These are phyloP conservation scores for Ophiothrix spiculata DNA, from an alignment of 35 echinoderm and acorn worm genomes.

Conservation along the genomic window DNA sequence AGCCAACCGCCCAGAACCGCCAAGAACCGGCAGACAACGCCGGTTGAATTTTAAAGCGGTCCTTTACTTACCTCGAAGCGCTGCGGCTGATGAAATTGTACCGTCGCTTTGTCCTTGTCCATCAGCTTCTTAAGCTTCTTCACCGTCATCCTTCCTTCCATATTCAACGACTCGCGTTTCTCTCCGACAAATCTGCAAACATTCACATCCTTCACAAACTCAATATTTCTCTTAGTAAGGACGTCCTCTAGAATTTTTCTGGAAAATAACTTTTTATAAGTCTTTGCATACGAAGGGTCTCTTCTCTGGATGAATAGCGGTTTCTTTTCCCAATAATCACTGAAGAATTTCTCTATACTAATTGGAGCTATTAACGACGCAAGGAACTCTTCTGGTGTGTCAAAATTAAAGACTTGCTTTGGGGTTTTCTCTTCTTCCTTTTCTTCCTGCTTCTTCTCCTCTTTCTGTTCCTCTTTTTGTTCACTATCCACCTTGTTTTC, in stretches of 20 bases:
- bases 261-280: conserved; percentile 45
- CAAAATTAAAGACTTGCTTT: conserved; percentile 16
- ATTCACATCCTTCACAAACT: conserved; percentile 57
- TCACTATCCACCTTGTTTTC: too few species aligned
- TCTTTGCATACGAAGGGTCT: not conserved
- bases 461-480: too few species aligned
- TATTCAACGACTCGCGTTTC: conserved; percentile 62
- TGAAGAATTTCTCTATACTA: conserved; percentile 49
- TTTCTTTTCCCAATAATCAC: conserved; percentile 82
- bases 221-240: conserved; percentile 30
- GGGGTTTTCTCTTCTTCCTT: too few species aligned
- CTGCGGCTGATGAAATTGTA: conserved; percentile 93
- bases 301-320: conserved; percentile 60
- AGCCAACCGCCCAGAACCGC: too few species aligned
- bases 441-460: too few species aligned
- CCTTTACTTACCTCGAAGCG: conserved; percentile 70
- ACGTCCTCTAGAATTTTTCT: conserved; percentile 46
- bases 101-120: conserved; percentile 54
- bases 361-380: conserved; percentile 46
- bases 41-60: too few species aligned
- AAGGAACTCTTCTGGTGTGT: conserved; percentile 34
- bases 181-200: conserved; percentile 43
- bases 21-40: too few species aligned
- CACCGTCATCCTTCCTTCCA: conserved; percentile 29
- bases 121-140: conserved; percentile 55